Percentiles rank a stretch among this genome's conserved stretches.
phyloP scores from a whole-genome alignment of 1,140 invertebrate genomes.

The Drosophila pseudoobscura region DNA sequence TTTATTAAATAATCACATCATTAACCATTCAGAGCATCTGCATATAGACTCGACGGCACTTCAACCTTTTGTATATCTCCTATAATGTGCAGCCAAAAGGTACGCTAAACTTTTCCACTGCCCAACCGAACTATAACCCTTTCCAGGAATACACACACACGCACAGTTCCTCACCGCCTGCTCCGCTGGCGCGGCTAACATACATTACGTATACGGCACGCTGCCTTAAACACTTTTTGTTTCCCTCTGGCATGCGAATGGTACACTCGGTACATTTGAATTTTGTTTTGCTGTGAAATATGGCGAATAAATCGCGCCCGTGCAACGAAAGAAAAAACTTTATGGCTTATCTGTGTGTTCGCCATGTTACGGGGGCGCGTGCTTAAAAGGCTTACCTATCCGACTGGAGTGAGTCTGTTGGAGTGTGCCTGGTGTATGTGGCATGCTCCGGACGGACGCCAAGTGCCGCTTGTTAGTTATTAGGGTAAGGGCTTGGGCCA shows the following conservation, averaged over 20 bases:
- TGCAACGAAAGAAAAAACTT: constrained; percentile 61
- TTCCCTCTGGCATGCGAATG: constrained; percentile 28
- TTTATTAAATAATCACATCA: not conserved
- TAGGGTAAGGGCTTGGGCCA: constrained; percentile 63
- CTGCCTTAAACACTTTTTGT: constrained; percentile 79
- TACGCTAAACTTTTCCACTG: constrained; percentile 59
- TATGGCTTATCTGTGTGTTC: constrained; percentile 74
- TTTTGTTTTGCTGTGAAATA: constrained; percentile 78
- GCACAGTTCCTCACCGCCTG: not conserved
- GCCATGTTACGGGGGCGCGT: constrained; percentile 56
- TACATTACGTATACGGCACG: constrained; percentile 75
- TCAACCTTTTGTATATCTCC: not conserved
- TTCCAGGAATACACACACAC: too few relatives aligned
- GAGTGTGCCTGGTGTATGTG: not conserved
- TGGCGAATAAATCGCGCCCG: constrained; percentile 77
- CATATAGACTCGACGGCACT: not conserved
- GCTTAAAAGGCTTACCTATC: constrained; percentile 65
- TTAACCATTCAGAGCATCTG: constrained; percentile 25
- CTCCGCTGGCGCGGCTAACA: constrained; percentile 34
- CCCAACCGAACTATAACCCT: constrained; percentile 8
- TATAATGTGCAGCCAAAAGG: constrained; percentile 62
- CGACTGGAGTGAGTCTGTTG: constrained; percentile 36
- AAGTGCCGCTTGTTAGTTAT: constrained; percentile 78
- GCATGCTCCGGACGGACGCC: constrained; percentile 30
- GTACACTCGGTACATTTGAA: constrained; percentile 77